Conservation (phyloP, 2,888 invertebrate species). For the Maniola hyperantus region DNA sequence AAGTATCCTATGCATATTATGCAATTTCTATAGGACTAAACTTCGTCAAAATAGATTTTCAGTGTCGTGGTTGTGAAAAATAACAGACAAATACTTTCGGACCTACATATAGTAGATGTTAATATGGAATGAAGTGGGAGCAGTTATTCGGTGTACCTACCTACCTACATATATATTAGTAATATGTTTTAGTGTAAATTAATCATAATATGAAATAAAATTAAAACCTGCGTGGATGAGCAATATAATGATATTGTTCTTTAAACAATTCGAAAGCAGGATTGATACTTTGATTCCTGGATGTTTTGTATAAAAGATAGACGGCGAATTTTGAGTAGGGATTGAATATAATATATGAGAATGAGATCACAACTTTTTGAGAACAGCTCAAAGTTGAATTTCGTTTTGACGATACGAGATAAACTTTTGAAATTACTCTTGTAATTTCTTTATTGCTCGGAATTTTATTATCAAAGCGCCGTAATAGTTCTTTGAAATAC, state of each 20-base stretch:
- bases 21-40: no score
- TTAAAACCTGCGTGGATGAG: no score
- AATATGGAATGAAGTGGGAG: background rate
- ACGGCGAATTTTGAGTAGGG: background rate
- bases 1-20: no score
- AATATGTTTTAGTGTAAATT: background rate
- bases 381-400: background rate
- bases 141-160: background rate
- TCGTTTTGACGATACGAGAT: background rate
- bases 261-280: background rate
- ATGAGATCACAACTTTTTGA: constrained; percentile 6
- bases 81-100: no score
- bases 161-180: no score
- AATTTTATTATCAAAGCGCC: background rate
- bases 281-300: background rate
- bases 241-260: no score
- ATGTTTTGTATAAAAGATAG: background rate
- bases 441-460: constrained; percentile 2
- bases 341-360: constrained; percentile 3
- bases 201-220: background rate
- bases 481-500: background rate
- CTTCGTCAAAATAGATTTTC: no score
- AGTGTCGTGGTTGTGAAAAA: no score
- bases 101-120: no score
- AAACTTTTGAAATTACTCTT: constrained; percentile 5